These are phyloP conservation scores for Punctoribates punctum DNA, from an alignment of 2,888 invertebrate genomes.

Conservation along the genomic window DNA sequence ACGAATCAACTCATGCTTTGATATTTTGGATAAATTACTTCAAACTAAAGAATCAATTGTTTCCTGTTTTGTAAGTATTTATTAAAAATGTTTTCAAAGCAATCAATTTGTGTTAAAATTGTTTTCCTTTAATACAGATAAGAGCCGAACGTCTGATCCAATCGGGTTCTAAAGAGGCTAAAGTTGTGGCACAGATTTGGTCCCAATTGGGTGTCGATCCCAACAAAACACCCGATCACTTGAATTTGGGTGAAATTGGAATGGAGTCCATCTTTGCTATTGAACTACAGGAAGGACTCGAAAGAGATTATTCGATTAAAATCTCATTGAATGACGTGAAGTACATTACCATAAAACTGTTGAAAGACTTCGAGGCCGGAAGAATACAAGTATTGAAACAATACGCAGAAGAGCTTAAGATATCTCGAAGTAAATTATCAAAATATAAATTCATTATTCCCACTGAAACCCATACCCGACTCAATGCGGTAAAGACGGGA, in stretches of 20 bases:
- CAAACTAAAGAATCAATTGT: background rate
- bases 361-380: background rate
- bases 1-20: background rate
- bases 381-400: background rate
- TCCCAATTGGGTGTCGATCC: background rate
- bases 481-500: constrained; percentile 55
- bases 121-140: background rate
- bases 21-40: background rate
- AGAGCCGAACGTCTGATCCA: background rate
- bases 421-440: background rate
- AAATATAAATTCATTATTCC: constrained; percentile 59
- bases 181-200: background rate
- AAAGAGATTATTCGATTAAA: background rate
- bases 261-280: too few relatives aligned
- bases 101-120: background rate
- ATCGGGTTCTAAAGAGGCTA: background rate
- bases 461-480: constrained; percentile 64
- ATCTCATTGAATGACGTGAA: background rate
- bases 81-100: background rate
- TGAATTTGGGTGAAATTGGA: background rate
- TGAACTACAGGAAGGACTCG: too few relatives aligned
- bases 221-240: background rate
- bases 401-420: background rate
- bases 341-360: background rate
- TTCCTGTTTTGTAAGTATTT: background rate